These are phyloP conservation scores for Fundulus diaphanus DNA, from an alignment of 2,797 vertebrate species.

Conservation along the genomic window DNA sequence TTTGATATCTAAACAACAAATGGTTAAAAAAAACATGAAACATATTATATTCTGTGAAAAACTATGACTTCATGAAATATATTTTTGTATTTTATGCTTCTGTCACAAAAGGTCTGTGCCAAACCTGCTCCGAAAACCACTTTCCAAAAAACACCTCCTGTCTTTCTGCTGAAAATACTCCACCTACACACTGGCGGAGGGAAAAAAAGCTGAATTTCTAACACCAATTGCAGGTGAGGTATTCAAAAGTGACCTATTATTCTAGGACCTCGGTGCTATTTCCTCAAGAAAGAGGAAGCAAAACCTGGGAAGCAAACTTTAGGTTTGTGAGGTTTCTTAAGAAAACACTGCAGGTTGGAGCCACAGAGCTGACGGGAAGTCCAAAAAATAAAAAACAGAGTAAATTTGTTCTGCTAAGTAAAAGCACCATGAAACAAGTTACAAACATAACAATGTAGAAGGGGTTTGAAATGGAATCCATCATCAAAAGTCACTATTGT, in stretches of 20 bases:
- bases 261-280: neutral
- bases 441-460: neutral
- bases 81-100: slow-evolving; percentile 1
- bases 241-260: slow-evolving; percentile 1
- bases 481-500: neutral
- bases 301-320: neutral
- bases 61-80: neutral
- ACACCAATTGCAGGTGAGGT: slow-evolving; percentile 1
- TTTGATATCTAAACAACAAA: neutral
- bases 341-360: neutral
- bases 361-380: neutral
- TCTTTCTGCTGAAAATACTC: slow-evolving; percentile 4
- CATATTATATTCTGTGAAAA: neutral
- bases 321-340: slow-evolving; percentile 1
- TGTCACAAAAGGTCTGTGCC: neutral
- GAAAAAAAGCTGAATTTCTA: neutral
- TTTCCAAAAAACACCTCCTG: slow-evolving; percentile 1
- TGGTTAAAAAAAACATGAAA: too few species aligned
- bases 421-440: neutral
- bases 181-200: neutral
- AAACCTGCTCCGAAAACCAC: neutral
- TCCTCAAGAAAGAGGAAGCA: neutral
- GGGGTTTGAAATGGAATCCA: neutral
- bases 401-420: neutral
- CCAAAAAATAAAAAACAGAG: neutral